These are phyloP conservation scores for Rhea pennata DNA, from an alignment of 2,113 vertebrate species.

Conservation along the genomic window DNA sequence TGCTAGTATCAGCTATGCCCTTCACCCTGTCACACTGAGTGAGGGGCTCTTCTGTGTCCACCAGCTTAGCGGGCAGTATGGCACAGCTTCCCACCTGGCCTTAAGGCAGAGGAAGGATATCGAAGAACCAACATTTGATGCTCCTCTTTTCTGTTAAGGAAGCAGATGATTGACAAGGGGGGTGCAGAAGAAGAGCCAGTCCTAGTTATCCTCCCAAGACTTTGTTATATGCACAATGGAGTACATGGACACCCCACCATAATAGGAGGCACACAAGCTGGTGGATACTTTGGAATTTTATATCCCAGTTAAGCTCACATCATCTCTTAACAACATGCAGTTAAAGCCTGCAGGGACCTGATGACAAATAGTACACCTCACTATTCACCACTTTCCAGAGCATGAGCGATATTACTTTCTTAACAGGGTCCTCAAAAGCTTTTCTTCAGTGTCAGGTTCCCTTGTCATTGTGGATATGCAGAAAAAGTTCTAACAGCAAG, in stretches of 20 bases:
- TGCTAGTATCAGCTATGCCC: rapidly evolving
- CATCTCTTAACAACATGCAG: background rate
- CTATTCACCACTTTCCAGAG: no score
- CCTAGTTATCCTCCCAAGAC: background rate
- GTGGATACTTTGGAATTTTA: background rate
- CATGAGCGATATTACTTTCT: no score
- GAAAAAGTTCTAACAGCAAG: no score
- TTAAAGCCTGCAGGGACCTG: no score
- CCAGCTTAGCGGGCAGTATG: rapidly evolving
- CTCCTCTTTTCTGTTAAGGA: background rate
- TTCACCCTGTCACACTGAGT: rapidly evolving
- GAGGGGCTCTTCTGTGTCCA: rapidly evolving
- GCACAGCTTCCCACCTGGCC: background rate
- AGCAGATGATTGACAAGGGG: background rate
- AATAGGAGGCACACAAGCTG: background rate
- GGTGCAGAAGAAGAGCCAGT: background rate
- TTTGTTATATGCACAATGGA: background rate
- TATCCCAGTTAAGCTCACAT: background rate
- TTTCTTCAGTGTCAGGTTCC: no score
- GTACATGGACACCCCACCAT: background rate
- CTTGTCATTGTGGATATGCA: no score
- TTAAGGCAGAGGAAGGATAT: background rate
- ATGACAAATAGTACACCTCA: no score
- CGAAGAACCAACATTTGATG: rapidly evolving
- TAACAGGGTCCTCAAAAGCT: no score